phyloP scores from a whole-genome alignment of 2,113 vertebrate genomes.

The Ophiodon elongatus region DNA sequence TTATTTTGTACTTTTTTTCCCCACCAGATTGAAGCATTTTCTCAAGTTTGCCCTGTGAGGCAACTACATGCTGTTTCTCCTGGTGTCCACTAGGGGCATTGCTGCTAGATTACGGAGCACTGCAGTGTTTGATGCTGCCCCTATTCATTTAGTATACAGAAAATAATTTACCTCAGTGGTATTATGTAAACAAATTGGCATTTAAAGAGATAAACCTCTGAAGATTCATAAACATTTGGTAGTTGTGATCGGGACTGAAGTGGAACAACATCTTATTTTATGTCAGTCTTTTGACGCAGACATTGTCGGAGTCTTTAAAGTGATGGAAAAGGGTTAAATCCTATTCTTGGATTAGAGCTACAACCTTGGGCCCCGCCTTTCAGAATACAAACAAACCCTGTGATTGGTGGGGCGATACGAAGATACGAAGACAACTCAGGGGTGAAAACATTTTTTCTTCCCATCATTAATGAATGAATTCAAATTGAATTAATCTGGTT shows the following conservation, averaged over 20 bases:
- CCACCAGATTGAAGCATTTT: no score
- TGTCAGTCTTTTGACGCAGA: not conserved
- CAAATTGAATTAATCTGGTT: not conserved
- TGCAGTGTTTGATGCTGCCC: not conserved
- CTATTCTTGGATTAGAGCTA: not conserved
- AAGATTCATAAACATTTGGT: not conserved
- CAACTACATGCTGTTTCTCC: not conserved
- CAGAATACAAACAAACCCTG: not conserved
- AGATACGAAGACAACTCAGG: not conserved
- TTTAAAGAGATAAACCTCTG: not conserved
- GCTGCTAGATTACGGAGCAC: not conserved
- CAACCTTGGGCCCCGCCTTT: not conserved
- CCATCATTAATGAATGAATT: no score
- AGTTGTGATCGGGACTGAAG: no score
- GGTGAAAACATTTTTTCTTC: no score
- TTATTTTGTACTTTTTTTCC: no score
- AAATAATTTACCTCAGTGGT: no score
- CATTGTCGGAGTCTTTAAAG: not conserved
- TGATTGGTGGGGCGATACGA: not conserved
- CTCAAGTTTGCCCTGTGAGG: no score
- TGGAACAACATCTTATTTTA: not conserved
- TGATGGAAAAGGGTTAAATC: not conserved
- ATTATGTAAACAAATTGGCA: no score
- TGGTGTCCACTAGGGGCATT: not conserved
- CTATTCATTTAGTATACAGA: not conserved